Evolutionary conservation across 2,888 invertebrate species (phyloP), one percentile per base, ranked within the genome.

Genomic region (Vesta saturnalis): DNA sequence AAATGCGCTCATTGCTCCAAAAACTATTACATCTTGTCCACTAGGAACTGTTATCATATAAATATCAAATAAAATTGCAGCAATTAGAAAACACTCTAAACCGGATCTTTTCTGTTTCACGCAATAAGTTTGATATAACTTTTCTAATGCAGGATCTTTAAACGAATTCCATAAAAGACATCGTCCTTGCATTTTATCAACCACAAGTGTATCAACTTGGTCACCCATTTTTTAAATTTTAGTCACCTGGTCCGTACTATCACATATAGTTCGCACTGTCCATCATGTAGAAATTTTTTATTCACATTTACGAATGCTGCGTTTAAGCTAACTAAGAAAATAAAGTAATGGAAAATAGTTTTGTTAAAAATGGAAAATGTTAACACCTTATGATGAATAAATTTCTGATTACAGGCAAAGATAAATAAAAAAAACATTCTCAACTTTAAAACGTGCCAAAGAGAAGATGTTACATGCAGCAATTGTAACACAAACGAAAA

Each of bases 31-130:
- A 73, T 80, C 85, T 78, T 87, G 86, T 60, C 84, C 86, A 75
- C 84, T 84, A 49, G 89, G 88, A 74, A 89, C 85, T 61, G 84
- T 82, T 66, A 90, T 79, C 74, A 87, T 88, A 84, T 89, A 91
- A 52, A 88, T 81, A 77, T 90, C 90, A 82, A 90, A 90, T 60
- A 91, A 83, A n/a, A 91, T 85, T 57, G 90, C 89, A 60, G 90
- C 88, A 43, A 89, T 83, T 15, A 92, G 85, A 82, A 92, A 92
- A 82, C 91, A 90, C 79, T 89, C 89, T 49, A 92, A 84, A 30
- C 92, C 92, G 55, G 89, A 88, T 56, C 91, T 87, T 77, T 92
- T 89, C 80, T 92, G 92, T 77, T 91, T 90, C 54, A 90, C 86
- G 77, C 90, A 90, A 82, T 92, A 92, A 70, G 89, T 89, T 74